Percentiles rank a stretch among this genome's conserved stretches.
Conservation (phyloP, 2,113 vertebrate genomes). For the Ovis canadensis region DNA sequence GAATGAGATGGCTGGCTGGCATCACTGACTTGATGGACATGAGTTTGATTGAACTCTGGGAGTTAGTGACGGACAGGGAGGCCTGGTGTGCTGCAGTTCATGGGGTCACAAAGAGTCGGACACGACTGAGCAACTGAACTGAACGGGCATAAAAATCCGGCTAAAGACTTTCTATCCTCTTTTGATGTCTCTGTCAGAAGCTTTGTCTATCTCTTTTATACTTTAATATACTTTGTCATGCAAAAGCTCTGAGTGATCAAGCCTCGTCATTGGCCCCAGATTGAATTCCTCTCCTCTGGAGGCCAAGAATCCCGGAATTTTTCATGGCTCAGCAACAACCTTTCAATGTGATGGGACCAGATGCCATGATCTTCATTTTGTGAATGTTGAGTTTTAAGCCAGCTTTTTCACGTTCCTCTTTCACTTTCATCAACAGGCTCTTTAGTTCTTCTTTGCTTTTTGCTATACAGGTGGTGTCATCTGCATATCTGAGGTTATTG, state of each 20-base stretch:
- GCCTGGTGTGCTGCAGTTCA: too few relatives aligned
- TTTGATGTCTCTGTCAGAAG: background rate
- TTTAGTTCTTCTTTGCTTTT: background rate
- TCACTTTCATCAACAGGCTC: background rate
- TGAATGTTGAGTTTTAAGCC: background rate
- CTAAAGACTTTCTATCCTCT: background rate
- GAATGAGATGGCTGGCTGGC: too few relatives aligned
- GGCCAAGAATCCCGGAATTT: background rate
- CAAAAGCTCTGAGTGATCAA: background rate
- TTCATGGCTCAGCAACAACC: background rate
- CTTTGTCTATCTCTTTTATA: background rate
- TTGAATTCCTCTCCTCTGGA: background rate
- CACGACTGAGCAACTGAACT: too few relatives aligned
- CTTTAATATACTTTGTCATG: background rate
- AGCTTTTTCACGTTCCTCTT: background rate
- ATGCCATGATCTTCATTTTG: background rate
- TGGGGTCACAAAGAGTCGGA: too few relatives aligned
- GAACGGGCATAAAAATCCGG: fast-evolving
- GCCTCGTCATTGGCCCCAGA: background rate
- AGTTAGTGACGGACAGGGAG: too few relatives aligned
- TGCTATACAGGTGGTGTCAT: background rate
- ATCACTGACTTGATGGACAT: too few relatives aligned
- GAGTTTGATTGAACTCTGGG: too few relatives aligned
- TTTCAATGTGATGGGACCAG: background rate
- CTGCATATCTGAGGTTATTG: background rate